Conservation (phyloP, 2,113 vertebrate species). For the Tetraodon nigroviridis region DNA sequence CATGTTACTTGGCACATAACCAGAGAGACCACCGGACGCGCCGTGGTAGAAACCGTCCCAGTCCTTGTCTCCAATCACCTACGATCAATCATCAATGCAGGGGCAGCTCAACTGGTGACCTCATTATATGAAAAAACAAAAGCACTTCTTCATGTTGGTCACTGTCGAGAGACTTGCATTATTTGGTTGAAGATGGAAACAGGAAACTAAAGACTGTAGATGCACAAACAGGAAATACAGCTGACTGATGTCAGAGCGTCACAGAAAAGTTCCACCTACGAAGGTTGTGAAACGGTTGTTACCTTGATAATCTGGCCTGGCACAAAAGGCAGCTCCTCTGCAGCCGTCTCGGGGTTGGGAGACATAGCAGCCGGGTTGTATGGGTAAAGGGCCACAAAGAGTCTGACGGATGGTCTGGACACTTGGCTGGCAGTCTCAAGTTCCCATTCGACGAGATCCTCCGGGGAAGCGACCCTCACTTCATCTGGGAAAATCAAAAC, state of each 20-base stretch:
- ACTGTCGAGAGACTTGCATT: slow-evolving; percentile 15
- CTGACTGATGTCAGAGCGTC: not conserved
- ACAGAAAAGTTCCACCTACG: not conserved
- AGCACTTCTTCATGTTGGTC: not conserved
- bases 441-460: slow-evolving; percentile 58
- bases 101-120: not conserved
- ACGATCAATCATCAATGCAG: not conserved
- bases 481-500: slow-evolving; percentile 70
- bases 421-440: slow-evolving; percentile 56
- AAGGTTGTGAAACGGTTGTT: slow-evolving; percentile 1
- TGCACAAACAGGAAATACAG: slow-evolving; percentile 24
- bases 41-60: slow-evolving; percentile 90
- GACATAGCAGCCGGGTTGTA: slow-evolving; percentile 94
- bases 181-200: slow-evolving; percentile 22
- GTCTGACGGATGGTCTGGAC: slow-evolving; percentile 57
- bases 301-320: slow-evolving; percentile 96
- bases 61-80: slow-evolving; percentile 94
- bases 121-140: not conserved
- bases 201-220: slow-evolving; percentile 45
- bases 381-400: slow-evolving; percentile 94
- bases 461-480: slow-evolving; percentile 57
- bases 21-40: slow-evolving; percentile 79
- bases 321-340: slow-evolving; percentile 90
- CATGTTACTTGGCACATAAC: slow-evolving; percentile 95
- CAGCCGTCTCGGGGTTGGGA: slow-evolving; percentile 86